Evolutionary conservation across 2,888 invertebrate species (phyloP).

Genomic region (Pardosa pseudoannulata): DNA sequence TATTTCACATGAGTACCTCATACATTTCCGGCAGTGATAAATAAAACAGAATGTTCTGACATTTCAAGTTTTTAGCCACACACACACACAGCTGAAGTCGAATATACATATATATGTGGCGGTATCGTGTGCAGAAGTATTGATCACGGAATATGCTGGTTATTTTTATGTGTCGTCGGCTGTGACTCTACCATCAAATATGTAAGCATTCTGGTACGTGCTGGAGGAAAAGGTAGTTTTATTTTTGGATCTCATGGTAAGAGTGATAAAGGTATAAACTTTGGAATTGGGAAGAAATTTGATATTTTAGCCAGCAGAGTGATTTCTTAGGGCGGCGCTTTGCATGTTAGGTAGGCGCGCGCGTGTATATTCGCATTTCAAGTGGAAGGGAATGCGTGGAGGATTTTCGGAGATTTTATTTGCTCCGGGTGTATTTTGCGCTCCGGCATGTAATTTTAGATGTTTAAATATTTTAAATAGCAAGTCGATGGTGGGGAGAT

Average conservation of each 20-base stretch:
- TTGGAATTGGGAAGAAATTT: neutral
- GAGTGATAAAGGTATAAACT: slow-evolving; percentile 3
- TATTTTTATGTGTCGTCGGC: neutral
- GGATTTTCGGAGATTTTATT: no score
- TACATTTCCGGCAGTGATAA: neutral
- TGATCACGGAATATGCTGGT: neutral
- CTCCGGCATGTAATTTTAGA: no score
- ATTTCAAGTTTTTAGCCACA: neutral
- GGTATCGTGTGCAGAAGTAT: neutral
- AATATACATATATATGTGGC: neutral
- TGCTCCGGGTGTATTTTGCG: no score
- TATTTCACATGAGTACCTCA: neutral
- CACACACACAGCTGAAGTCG: neutral
- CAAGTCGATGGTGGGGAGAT: no score
- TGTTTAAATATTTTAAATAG: no score
- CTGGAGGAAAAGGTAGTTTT: neutral
- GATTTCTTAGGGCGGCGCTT: neutral
- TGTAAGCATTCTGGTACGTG: neutral
- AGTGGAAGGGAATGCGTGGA: no score
- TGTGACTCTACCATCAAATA: neutral
- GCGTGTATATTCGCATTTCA: neutral
- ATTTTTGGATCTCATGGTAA: neutral
- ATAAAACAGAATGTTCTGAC: neutral
- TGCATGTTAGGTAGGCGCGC: no score
- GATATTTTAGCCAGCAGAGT: neutral